Percentiles rank a stretch among this genome's conserved stretches.
Conservation (phyloP, 2,888 invertebrate species). For the Pseudoips prasinana region DNA sequence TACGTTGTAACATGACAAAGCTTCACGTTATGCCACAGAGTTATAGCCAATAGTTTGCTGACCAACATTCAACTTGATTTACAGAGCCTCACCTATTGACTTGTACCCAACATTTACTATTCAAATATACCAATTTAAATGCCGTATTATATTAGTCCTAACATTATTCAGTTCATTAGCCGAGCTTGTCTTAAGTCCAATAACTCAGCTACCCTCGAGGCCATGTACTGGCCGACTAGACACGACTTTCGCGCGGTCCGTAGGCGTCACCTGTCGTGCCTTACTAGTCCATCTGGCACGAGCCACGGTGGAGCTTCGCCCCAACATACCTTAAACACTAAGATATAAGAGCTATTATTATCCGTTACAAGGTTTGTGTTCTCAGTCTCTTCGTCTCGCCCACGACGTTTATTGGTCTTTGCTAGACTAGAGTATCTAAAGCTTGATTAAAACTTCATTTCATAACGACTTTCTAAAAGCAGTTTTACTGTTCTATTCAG, state of each 20-base stretch:
- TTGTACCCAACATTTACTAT: slow-evolving; percentile 2
- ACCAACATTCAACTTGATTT: slow-evolving; percentile 1
- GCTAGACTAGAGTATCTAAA: slow-evolving; percentile 22
- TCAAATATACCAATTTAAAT: slow-evolving; percentile 4
- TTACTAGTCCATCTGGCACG: slow-evolving; percentile 40
- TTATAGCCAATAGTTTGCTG: no score
- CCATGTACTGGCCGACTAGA: slow-evolving; percentile 32
- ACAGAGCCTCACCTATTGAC: background rate
- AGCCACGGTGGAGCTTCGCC: background rate
- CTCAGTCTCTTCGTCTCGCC: slow-evolving; percentile 27
- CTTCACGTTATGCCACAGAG: no score
- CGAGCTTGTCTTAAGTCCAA: slow-evolving; percentile 27
- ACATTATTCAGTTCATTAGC: slow-evolving; percentile 31
- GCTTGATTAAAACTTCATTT: slow-evolving; percentile 23
- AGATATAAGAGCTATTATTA: slow-evolving; percentile 21
- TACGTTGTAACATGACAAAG: background rate
- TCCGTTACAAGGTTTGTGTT: slow-evolving; percentile 9
- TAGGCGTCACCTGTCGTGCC: slow-evolving; percentile 64
- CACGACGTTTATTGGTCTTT: slow-evolving; percentile 33
- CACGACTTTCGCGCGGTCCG: slow-evolving; percentile 55
- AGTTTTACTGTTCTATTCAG: background rate
- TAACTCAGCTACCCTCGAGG: slow-evolving; percentile 36
- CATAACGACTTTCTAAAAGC: slow-evolving; percentile 28
- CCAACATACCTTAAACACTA: slow-evolving; percentile 21
- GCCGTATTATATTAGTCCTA: slow-evolving; percentile 4